A percentile compares a stretch with the other conserved stretches of the same genome.
Conservation (phyloP, 1,140 invertebrate species). For the Chlorops oryzae region DNA sequence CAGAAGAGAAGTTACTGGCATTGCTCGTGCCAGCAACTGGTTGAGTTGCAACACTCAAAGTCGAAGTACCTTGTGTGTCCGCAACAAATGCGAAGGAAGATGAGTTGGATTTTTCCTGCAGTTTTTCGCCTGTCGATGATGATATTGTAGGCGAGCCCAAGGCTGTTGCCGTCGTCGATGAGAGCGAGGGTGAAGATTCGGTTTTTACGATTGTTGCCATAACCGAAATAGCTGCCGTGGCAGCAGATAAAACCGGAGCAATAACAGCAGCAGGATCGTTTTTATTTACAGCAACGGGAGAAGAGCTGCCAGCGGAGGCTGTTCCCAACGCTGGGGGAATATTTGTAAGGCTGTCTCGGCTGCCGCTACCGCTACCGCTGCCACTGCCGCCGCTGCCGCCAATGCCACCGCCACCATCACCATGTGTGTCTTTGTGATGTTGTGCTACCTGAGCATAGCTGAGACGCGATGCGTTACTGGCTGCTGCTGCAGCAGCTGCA, state of each 20-base stretch:
- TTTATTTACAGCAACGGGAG: constrained; percentile 15
- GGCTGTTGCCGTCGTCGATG: too few relatives aligned
- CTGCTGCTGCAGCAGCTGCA: constrained; percentile 13
- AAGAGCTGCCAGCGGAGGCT: background rate
- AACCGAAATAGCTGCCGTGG: background rate
- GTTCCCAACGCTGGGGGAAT: too few relatives aligned
- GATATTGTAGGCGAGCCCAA: background rate
- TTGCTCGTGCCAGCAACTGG: constrained; percentile 11
- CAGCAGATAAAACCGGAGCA: background rate
- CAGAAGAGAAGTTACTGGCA: constrained; percentile 24
- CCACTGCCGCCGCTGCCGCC: background rate
- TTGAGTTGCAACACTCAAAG: constrained; percentile 8
- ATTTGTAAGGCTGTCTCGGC: too few relatives aligned
- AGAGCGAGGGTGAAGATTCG: too few relatives aligned
- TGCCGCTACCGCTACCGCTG: constrained; percentile 1
- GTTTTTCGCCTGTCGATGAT: background rate
- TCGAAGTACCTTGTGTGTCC: constrained; percentile 22
- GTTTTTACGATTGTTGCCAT: background rate
- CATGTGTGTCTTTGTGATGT: constrained; percentile 58
- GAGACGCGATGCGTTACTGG: constrained; percentile 55
- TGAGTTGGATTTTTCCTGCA: background rate
- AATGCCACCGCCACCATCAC: constrained; percentile 17
- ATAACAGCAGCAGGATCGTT: background rate
- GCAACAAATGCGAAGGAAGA: constrained; percentile 14
- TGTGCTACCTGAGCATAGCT: constrained; percentile 81